A percentile compares a stretch with the other conserved stretches of the same genome.
Evolutionary conservation across 2,888 invertebrate species (phyloP).

Genomic region (Pollenia griseotomentosa): DNA sequence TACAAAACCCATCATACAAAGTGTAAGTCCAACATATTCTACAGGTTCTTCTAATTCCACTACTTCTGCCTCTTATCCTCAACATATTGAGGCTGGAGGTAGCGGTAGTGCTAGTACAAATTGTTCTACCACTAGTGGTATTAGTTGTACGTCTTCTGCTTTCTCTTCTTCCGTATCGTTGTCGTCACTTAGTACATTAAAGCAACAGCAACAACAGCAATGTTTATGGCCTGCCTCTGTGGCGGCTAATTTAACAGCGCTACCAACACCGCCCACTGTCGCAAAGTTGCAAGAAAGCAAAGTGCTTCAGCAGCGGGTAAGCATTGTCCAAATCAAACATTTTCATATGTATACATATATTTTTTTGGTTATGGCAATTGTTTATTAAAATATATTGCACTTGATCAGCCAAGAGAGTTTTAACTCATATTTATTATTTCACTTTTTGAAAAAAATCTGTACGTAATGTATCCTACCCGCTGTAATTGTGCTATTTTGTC

Average conservation of each 20-base stretch:
- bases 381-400: not conserved
- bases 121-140: slow-evolving; percentile 68
- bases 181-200: slow-evolving; percentile 73
- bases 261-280: slow-evolving; percentile 78
- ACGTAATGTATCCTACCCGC: too few species aligned
- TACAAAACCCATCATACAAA: slow-evolving; percentile 88
- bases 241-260: slow-evolving; percentile 74
- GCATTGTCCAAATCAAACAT: slow-evolving; percentile 83
- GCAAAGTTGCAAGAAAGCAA: slow-evolving; percentile 85
- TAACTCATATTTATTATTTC: too few species aligned
- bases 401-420: too few species aligned
- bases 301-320: slow-evolving; percentile 95
- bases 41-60: slow-evolving; percentile 64
- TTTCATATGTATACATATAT: slow-evolving; percentile 51
- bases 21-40: slow-evolving; percentile 89
- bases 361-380: slow-evolving; percentile 44
- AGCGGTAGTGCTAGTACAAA: slow-evolving; percentile 61
- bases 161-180: slow-evolving; percentile 74
- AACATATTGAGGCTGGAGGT: slow-evolving; percentile 13
- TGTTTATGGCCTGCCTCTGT: slow-evolving; percentile 69
- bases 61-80: slow-evolving; percentile 33
- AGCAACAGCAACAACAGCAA: slow-evolving; percentile 62
- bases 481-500: too few species aligned
- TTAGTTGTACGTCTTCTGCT: slow-evolving; percentile 66
- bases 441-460: too few species aligned